Conservation (phyloP, 2,888 invertebrate genomes). For the Argyra leucocephala region DNA sequence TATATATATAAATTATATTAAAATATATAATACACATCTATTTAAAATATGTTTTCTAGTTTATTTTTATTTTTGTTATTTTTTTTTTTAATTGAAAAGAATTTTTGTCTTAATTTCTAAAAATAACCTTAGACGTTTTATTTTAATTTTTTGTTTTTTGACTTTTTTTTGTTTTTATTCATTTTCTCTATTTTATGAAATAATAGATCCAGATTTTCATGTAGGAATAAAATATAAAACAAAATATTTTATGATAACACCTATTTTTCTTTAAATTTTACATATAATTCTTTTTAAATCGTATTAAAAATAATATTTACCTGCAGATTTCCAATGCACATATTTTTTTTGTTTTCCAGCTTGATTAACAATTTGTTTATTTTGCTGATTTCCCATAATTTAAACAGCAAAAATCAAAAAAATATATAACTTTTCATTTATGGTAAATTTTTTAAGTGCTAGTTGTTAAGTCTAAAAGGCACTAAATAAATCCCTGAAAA, state of each 20-base stretch:
- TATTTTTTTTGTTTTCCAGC: constrained; percentile 58
- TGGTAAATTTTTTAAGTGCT: not conserved
- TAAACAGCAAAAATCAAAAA: not conserved
- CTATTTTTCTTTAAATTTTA: not conserved
- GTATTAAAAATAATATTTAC: constrained; percentile 49
- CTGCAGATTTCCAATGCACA: constrained; percentile 79
- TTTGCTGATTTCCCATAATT: constrained; percentile 55
- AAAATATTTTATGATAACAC: not conserved
- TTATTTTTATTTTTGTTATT: not conserved
- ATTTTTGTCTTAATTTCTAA: not conserved
- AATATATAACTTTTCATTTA: not conserved
- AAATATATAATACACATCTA: no score
- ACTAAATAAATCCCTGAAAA: constrained; percentile 1
- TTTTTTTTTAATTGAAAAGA: not conserved
- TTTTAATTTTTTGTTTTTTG: not conserved
- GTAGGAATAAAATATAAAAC: not conserved
- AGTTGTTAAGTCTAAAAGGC: not conserved
- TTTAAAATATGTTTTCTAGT: no score
- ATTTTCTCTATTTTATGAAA: not conserved
- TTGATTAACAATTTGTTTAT: constrained; percentile 48
- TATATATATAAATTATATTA: not conserved
- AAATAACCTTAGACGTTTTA: not conserved
- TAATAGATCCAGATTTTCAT: not conserved
- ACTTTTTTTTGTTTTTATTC: not conserved
- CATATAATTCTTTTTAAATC: constrained; percentile 10